These are phyloP conservation scores for Amphiprion clarkii DNA, from an alignment of 2,797 vertebrate species.

Conservation along the genomic window DNA sequence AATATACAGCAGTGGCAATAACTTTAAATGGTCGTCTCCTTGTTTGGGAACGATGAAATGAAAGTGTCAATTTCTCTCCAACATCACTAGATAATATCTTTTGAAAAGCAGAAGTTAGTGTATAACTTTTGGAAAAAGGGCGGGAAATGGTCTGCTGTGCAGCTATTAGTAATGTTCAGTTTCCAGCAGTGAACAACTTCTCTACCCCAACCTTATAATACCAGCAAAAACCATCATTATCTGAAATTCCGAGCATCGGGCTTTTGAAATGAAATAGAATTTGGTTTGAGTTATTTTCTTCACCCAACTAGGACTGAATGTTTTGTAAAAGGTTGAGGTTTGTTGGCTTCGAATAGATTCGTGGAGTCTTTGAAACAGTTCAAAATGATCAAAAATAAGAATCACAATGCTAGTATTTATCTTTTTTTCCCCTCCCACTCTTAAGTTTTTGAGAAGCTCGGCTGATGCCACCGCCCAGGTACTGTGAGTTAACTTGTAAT, in stretches of 20 bases:
- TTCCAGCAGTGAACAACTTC: neutral
- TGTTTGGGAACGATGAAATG: neutral
- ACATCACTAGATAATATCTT: neutral
- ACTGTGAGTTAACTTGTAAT: neutral
- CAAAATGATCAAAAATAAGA: neutral
- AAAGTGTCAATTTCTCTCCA: neutral
- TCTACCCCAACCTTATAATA: neutral
- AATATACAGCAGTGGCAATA: no score
- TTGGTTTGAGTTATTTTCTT: neutral
- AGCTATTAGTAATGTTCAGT: neutral
- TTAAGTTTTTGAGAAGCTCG: neutral
- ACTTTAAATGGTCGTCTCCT: neutral
- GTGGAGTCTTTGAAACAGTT: neutral
- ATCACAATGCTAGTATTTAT: neutral
- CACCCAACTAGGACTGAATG: neutral
- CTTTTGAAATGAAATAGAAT: constrained; percentile 8
- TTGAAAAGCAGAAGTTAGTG: neutral
- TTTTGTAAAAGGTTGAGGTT: constrained; percentile 2
- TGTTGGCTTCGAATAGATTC: neutral
- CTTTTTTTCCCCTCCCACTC: neutral
- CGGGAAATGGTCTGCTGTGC: neutral
- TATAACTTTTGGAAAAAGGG: neutral
- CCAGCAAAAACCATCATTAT: neutral
- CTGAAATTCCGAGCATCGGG: neutral
- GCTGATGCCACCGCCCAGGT: neutral